Evolutionary conservation across 2,888 invertebrate genomes (phyloP), one percentile per base, ranked within the genome.

Genomic region (Petrolisthes manimaculis): DNA sequence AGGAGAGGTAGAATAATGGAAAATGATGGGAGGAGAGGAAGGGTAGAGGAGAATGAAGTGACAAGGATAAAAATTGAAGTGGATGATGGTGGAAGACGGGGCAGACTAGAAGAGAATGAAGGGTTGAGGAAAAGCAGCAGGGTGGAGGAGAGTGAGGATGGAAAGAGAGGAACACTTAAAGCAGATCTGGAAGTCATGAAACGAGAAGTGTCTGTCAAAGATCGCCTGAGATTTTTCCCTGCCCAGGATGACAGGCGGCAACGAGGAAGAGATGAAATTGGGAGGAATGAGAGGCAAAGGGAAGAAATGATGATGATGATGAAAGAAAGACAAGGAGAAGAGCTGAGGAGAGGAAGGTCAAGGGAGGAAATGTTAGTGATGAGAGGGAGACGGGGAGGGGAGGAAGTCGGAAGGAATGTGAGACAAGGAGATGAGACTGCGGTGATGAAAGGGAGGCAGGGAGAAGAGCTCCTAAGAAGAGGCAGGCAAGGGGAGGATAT

Each of bases 71-170:
- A 18, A 18, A 53, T 18, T 24, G 55, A 69, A 37, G 82, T 37
- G 82, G 18, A 37, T 5, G 51, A 37, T 9, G 14, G 61, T 2
- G 24, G 14, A 54, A n/a, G 53, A 83, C 24, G 54, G n/a, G 9
- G 82, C 21, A 74, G 74, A 54, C 3, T 21, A 55, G 21, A 67
- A 51, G 51, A 18, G 37, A 37, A 69, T 37, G 37, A 55, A 84
- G 61, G 51, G 78, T 56, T 78, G 84, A 86, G 80, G 81, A 86
- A 21, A 79, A 79, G 77, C 77, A 75, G 54, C 77, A 77, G 51
- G 77, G 77, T 51, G 79, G 37, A 8, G 56, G n/a, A 56, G 75
- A 71, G 51, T 75, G 55, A 61, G 51, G 24, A 67, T 14, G 37
- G 56, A 84, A 79, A 78, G 56, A 83, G 24, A 54, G 61, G 55